Percentiles rank a stretch among this genome's conserved stretches.
Conservation (phyloP, 2,888 invertebrate genomes). For the Eupithecia abbreviata region DNA sequence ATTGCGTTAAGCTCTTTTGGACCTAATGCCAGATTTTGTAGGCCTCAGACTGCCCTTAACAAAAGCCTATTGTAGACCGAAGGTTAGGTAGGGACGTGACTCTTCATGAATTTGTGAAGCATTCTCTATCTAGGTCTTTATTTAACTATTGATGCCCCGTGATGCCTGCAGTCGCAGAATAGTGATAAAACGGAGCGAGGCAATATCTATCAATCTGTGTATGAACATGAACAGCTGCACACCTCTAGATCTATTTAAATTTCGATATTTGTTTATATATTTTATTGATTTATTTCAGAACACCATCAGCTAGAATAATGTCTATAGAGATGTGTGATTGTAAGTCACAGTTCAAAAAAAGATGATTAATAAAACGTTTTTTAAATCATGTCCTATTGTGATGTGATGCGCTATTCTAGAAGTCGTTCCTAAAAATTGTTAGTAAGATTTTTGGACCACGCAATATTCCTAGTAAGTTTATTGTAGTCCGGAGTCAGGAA, state of each 20-base stretch:
- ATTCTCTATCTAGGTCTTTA: slow-evolving; percentile 36
- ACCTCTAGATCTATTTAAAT: background rate
- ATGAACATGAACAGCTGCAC: slow-evolving; percentile 4
- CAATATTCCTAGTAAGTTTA: no score
- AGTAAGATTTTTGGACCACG: no score
- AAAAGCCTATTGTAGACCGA: slow-evolving; percentile 13
- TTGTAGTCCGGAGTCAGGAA: no score
- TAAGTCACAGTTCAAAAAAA: no score
- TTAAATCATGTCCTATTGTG: no score
- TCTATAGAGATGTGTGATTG: no score
- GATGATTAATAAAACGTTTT: no score
- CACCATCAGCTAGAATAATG: no score
- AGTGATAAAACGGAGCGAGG: background rate
- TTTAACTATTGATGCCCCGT: slow-evolving; percentile 41
- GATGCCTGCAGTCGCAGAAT: slow-evolving; percentile 26
- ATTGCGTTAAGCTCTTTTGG: background rate
- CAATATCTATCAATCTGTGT: background rate
- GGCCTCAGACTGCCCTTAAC: slow-evolving; percentile 1
- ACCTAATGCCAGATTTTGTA: background rate
- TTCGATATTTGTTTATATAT: no score
- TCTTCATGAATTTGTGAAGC: slow-evolving; percentile 34
- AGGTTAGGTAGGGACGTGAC: slow-evolving; percentile 24
- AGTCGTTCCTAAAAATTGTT: no score
- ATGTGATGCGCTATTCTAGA: no score
- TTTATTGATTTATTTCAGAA: no score